A percentile compares a stretch with the other conserved stretches of the same genome.
Conservation (phyloP, 2,113 vertebrate genomes). For the Rhinolophus ferrumequinum region DNA sequence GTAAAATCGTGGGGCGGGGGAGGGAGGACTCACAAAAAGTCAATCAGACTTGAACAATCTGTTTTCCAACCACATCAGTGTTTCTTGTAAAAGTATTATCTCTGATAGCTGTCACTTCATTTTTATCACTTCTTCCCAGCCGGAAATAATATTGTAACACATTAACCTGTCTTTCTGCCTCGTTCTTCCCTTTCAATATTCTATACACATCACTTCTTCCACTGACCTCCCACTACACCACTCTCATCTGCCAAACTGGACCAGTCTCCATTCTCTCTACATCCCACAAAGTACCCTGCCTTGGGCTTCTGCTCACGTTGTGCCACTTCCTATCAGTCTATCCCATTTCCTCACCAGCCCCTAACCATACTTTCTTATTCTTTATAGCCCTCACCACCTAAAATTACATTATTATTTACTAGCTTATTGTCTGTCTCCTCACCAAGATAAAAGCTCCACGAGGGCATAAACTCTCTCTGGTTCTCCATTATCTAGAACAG, state of each 20-base stretch:
- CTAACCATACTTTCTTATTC: neutral
- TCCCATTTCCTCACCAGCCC: neutral
- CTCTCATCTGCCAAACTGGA: constrained; percentile 1
- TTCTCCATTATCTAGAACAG: constrained; percentile 33
- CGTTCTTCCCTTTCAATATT: neutral
- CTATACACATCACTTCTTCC: neutral
- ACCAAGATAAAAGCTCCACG: constrained; percentile 24
- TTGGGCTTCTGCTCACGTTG: neutral
- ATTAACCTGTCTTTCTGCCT: neutral
- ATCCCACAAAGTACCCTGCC: neutral
- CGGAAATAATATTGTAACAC: neutral
- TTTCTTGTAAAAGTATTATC: constrained; percentile 25
- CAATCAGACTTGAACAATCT: constrained; percentile 18
- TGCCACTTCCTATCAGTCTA: neutral
- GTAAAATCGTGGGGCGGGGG: neutral
- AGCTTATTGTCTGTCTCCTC: neutral
- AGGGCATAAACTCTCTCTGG: neutral
- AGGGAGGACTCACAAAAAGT: neutral
- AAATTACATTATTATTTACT: neutral
- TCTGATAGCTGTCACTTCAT: constrained; percentile 10
- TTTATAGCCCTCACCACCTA: neutral
- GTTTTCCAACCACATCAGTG: constrained; percentile 23
- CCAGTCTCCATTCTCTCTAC: neutral
- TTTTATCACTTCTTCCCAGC: neutral
- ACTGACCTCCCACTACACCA: neutral